Percentiles rank a stretch among this genome's conserved stretches.
These are phyloP conservation scores for Samia ricini DNA, from an alignment of 1,140 invertebrate genomes.

Conservation along the genomic window DNA sequence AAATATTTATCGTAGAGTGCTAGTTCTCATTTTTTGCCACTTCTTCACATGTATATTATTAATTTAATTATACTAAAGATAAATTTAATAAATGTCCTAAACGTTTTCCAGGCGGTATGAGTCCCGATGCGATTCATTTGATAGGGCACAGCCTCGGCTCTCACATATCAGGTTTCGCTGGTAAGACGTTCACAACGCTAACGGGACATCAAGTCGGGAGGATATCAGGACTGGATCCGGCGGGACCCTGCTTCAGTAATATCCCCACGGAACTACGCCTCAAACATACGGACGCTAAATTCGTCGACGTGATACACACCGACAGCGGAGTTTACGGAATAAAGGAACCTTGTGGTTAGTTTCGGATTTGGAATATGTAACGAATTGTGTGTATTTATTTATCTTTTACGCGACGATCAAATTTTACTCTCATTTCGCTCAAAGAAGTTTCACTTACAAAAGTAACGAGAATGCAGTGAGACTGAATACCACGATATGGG, in stretches of 20 bases:
- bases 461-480: background rate
- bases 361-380: background rate
- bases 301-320: conserved; percentile 87
- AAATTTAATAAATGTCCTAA: background rate
- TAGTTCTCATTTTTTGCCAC: too few relatives aligned
- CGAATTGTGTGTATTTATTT: background rate
- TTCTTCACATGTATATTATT: too few relatives aligned
- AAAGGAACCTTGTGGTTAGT: conserved; percentile 50
- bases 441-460: too few relatives aligned
- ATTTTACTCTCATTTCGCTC: background rate
- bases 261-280: conserved; percentile 77
- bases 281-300: conserved; percentile 81
- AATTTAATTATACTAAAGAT: too few relatives aligned
- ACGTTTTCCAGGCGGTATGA: conserved; percentile 41
- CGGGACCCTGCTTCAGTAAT: conserved; percentile 81
- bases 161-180: conserved; percentile 88
- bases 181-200: conserved; percentile 63
- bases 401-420: background rate
- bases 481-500: too few relatives aligned
- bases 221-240: conserved; percentile 85
- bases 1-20: too few relatives aligned
- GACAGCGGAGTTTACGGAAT: conserved; percentile 79
- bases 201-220: conserved; percentile 76
- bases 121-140: conserved; percentile 81
- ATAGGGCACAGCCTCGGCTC: conserved; percentile 92